phyloP scores from a whole-genome alignment of 1,140 invertebrate genomes.

The Drosophila arizonae region DNA sequence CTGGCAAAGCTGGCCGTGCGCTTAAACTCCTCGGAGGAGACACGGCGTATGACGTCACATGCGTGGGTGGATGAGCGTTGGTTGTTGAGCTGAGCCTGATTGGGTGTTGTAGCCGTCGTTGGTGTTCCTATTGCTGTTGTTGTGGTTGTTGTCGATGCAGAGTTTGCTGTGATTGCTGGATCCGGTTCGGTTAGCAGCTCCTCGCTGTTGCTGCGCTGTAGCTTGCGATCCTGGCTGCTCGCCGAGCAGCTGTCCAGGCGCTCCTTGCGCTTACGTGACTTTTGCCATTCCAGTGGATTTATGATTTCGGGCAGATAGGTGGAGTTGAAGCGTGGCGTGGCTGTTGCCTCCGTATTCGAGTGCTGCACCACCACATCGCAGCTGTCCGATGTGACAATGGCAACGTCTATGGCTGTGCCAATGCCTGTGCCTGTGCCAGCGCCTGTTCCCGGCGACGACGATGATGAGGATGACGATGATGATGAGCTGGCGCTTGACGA shows the following conservation, averaged over 20 bases:
- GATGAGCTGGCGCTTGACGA: constrained; percentile 65
- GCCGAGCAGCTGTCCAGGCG: constrained; percentile 87
- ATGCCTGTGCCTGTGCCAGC: constrained; percentile 23
- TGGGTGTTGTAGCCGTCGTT: constrained; percentile 8
- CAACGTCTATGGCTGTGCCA: constrained; percentile 9
- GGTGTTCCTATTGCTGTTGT: constrained; percentile 2
- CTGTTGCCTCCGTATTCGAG: constrained; percentile 49
- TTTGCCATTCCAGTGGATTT: constrained; percentile 79
- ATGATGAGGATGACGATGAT: constrained; percentile 60
- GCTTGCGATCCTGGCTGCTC: constrained; percentile 87
- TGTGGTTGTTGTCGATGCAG: neutral
- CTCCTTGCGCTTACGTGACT: constrained; percentile 89
- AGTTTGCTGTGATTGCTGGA: neutral
- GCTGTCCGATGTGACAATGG: constrained; percentile 12
- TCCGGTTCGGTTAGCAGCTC: constrained; percentile 82
- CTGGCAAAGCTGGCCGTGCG: constrained; percentile 70
- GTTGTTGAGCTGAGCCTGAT: constrained; percentile 27
- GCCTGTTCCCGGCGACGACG: constrained; percentile 33
- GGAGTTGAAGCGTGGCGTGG: constrained; percentile 79
- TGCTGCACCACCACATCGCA: constrained; percentile 31
- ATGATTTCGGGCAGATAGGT: constrained; percentile 81
- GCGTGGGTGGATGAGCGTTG: constrained; percentile 11
- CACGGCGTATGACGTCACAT: constrained; percentile 71
- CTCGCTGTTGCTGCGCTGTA: constrained; percentile 90
- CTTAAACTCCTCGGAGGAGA: constrained; percentile 79